Conservation (phyloP, 2,888 invertebrate genomes). For the Pinctada fucata region DNA sequence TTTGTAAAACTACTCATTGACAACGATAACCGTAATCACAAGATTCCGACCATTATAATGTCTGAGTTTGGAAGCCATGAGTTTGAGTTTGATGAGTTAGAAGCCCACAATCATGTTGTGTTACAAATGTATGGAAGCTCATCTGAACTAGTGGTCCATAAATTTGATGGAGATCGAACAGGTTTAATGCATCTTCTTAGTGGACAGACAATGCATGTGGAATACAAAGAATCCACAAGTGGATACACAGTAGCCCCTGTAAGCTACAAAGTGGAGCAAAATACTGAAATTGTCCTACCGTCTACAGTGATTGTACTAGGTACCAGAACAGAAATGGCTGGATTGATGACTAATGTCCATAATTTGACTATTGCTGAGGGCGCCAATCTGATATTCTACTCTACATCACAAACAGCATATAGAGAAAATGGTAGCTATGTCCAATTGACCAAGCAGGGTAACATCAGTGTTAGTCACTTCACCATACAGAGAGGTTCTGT, state of each 20-base stretch:
- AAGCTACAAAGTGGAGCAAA: constrained; percentile 58
- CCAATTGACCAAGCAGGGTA: constrained; percentile 57
- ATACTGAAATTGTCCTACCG: constrained; percentile 56
- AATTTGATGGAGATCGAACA: constrained; percentile 65
- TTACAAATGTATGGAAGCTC: constrained; percentile 52
- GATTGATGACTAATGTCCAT: constrained; percentile 61
- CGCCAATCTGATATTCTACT: constrained; percentile 52
- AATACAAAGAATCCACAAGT: constrained; percentile 57
- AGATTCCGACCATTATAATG: constrained; percentile 58
- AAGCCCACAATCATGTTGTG: constrained; percentile 59
- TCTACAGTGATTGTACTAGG: constrained; percentile 61
- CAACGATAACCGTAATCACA: constrained; percentile 62
- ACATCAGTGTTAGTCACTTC: constrained; percentile 56
- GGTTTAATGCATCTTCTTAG: constrained; percentile 56
- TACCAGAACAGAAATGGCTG: constrained; percentile 56
- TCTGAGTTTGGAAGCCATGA: constrained; percentile 40
- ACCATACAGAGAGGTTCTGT: constrained; percentile 62
- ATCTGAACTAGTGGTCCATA: constrained; percentile 55
- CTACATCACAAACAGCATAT: constrained; percentile 63
- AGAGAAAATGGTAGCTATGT: constrained; percentile 54
- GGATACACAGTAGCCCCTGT: constrained; percentile 68
- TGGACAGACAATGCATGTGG: constrained; percentile 56
- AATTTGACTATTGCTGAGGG: constrained; percentile 65
- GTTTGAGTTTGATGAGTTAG: constrained; percentile 59
- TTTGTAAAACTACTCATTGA: constrained; percentile 56